Percentiles rank a stretch among this genome's conserved stretches.
Evolutionary conservation across 23 tunicate genomes (phyloP).

Genomic region (Botrylloides violaceus): DNA sequence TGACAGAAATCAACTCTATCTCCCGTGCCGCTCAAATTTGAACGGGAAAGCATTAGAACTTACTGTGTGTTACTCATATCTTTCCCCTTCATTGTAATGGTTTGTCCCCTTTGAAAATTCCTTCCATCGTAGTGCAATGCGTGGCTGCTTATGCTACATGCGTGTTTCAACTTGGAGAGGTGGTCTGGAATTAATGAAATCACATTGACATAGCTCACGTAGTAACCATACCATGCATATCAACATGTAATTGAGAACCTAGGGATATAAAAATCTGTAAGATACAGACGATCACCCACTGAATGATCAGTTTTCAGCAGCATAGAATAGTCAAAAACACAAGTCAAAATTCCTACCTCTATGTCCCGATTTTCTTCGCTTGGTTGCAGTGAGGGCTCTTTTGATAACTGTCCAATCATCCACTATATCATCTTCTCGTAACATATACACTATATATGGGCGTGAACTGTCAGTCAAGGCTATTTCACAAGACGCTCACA

Average conservation of each 20-base stretch:
- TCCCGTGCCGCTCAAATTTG: no score
- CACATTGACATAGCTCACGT: not conserved
- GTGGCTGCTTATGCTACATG: slow-evolving; percentile 42
- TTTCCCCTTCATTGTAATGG: slow-evolving; percentile 26
- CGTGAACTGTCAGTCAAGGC: slow-evolving; percentile 39
- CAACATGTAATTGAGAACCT: no score
- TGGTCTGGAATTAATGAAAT: not conserved
- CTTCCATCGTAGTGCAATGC: slow-evolving; percentile 31
- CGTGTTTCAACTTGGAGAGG: slow-evolving; percentile 8
- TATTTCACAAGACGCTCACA: no score
- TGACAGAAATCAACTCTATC: no score
- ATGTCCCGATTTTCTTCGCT: slow-evolving; percentile 26
- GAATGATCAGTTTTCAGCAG: no score
- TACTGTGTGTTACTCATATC: slow-evolving; percentile 19
- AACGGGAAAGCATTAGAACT: no score
- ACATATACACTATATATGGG: slow-evolving; percentile 75
- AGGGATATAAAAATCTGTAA: no score
- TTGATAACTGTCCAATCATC: slow-evolving; percentile 82
- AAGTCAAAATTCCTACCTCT: slow-evolving; percentile 10
- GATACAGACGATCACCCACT: no score
- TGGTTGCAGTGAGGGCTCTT: slow-evolving; percentile 43
- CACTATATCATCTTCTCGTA: slow-evolving; percentile 45
- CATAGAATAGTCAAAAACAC: no score
- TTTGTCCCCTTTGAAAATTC: slow-evolving; percentile 35
- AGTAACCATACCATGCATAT: no score